phyloP scores from a whole-genome alignment of 2,888 invertebrate species.

The Euspilapteryx auroguttella region DNA sequence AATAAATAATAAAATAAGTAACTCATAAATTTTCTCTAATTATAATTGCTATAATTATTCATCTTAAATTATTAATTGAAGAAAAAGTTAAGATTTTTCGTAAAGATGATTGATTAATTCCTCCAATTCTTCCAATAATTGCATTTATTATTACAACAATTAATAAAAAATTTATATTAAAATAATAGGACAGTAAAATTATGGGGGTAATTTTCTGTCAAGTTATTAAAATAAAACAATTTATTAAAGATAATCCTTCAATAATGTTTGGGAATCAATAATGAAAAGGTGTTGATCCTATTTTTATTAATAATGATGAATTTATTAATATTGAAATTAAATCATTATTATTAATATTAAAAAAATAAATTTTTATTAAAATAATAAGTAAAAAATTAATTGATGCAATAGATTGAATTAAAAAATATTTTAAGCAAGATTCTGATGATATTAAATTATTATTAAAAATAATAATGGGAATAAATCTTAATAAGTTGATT shows the following conservation, averaged over 20 bases:
- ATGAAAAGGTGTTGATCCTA: constrained; percentile 61
- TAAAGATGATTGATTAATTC: constrained; percentile 55
- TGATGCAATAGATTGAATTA: constrained; percentile 62
- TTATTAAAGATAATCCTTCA: constrained; percentile 60
- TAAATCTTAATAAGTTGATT: constrained; percentile 65
- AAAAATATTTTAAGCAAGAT: constrained; percentile 64
- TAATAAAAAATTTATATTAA: constrained; percentile 35
- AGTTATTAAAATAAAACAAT: constrained; percentile 57
- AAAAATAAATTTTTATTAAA: constrained; percentile 29
- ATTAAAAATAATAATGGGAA: constrained; percentile 53
- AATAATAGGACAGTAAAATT: constrained; percentile 51
- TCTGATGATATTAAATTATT: constrained; percentile 51
- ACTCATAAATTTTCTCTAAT: constrained; percentile 46
- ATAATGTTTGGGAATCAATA: constrained; percentile 64
- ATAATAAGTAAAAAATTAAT: constrained; percentile 53
- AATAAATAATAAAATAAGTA: constrained; percentile 44
- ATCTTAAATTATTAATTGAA: constrained; percentile 66
- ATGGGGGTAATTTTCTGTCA: constrained; percentile 69
- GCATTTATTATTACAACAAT: constrained; percentile 41
- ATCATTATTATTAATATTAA: constrained; percentile 28
- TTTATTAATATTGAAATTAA: constrained; percentile 27
- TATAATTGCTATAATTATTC: constrained; percentile 47
- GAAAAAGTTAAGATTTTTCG: constrained; percentile 65
- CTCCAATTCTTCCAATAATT: constrained; percentile 49
- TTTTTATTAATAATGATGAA: constrained; percentile 52